Percentiles rank a stretch among this genome's conserved stretches.
These are phyloP conservation scores for Sminthopsis crassicaudata DNA, from an alignment of 2,113 vertebrate genomes.

Conservation along the genomic window DNA sequence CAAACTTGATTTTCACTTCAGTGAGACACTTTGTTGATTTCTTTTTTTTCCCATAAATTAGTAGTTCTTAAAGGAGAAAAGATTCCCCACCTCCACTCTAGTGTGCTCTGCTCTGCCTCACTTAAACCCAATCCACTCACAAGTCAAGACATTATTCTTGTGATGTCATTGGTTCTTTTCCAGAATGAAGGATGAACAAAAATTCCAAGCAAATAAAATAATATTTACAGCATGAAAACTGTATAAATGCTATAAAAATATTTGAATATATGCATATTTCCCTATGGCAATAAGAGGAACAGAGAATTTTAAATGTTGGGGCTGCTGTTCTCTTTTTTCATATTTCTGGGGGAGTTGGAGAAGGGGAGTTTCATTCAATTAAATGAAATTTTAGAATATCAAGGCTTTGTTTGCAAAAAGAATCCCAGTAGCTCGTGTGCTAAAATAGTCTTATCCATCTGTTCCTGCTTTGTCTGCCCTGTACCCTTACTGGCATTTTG, in stretches of 20 bases:
- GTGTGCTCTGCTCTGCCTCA: not conserved
- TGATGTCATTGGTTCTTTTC: not conserved
- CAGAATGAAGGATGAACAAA: not conserved
- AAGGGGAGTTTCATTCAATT: not conserved
- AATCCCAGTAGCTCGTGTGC: not conserved
- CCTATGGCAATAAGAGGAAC: not conserved
- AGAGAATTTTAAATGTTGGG: not conserved
- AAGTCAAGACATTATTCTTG: not conserved
- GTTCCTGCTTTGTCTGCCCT: not conserved
- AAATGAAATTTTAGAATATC: not conserved
- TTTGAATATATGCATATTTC: constrained; percentile 14
- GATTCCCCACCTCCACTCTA: constrained; percentile 6
- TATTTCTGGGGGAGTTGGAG: not conserved
- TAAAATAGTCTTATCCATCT: not conserved
- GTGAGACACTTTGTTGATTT: not conserved
- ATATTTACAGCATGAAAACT: not conserved
- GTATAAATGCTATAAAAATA: constrained; percentile 14
- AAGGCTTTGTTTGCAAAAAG: not conserved
- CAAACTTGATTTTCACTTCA: constrained; percentile 52
- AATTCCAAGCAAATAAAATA: not conserved
- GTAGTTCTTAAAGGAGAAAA: constrained; percentile 25
- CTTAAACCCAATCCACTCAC: not conserved
- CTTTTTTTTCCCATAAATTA: not conserved
- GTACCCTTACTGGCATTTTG: not conserved
- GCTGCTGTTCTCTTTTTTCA: not conserved